Evolutionary conservation across 2,888 invertebrate genomes (phyloP), one percentile per base, ranked within the genome.

Genomic region (Drosophila parthenogenetica): DNA sequence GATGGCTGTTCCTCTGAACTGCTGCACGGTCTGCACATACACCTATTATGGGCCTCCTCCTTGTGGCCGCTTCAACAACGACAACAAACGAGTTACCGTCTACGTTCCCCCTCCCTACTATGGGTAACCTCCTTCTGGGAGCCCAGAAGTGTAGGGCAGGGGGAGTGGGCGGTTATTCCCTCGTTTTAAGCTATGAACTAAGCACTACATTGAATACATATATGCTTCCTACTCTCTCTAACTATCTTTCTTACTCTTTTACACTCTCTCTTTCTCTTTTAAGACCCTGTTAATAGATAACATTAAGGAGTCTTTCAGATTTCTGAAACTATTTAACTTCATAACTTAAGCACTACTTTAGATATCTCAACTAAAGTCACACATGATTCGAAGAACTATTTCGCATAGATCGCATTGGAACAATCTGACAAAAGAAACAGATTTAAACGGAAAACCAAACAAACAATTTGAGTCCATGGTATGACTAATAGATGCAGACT

Each of bases 11-110:
- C 89, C 90, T 51, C 73, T 89, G 37, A 86, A 77, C 51, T 91
- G 90, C 62, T 90, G 90, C 69, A 83, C 69, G 2, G 60, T 78
- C 4, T 90, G 90, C 64, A 87, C 81, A 14, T 77, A 58, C 3
- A 86, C 81, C 22, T 85, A 83, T 66, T 90, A 81, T 51, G 90
- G 89, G 1, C 90, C 90, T 5, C 90, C 90, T 17, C 91, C 90
- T 0, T 91, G 90, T 39, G 68, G 78, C 17, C 82, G 79, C 42
- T 79, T 63, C 45, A 64, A 58, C 16, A 59, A 32, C 19, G 57
- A 64, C 16, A 63, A 68, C 32, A 63, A 39, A 14, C 76, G 61
- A 8, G 78, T 81, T 7, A 79, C 87, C 14, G 73, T 89, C 49
- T 88, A 86, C 25, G 68, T 84, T 5, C 89, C 85, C 4, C 82